Percentiles rank a stretch among this genome's conserved stretches.
phyloP scores from a whole-genome alignment of 2,888 invertebrate species.

The Agapostemon virescens region DNA sequence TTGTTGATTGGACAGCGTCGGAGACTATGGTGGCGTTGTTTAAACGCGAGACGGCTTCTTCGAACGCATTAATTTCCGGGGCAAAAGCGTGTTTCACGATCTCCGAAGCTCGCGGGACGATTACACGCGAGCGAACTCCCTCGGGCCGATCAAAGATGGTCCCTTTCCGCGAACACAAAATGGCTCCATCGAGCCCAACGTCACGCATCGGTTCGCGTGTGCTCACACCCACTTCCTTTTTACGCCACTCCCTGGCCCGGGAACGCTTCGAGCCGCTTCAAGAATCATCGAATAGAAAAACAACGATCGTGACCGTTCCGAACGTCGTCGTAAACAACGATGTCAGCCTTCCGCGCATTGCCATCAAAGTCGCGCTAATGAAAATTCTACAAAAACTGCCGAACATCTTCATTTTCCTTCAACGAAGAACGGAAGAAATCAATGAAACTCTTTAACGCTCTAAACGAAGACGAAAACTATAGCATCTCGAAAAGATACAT shows the following conservation, averaged over 20 bases:
- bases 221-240: slow-evolving; percentile 81
- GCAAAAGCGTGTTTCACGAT: background rate
- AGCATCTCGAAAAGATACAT: too few species aligned
- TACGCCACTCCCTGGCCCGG: slow-evolving; percentile 79
- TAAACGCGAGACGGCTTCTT: background rate
- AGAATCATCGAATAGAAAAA: slow-evolving; percentile 26
- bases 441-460: too few species aligned
- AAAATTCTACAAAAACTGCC: background rate
- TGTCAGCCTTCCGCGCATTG: background rate
- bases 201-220: slow-evolving; percentile 79
- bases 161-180: slow-evolving; percentile 71
- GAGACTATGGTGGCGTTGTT: background rate
- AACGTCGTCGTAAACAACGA: slow-evolving; percentile 5
- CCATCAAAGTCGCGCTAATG: background rate
- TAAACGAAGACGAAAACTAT: too few species aligned
- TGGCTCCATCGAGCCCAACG: slow-evolving; percentile 73
- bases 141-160: slow-evolving; percentile 69
- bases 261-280: slow-evolving; percentile 54
- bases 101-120: background rate
- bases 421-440: background rate
- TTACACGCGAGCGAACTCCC: slow-evolving; percentile 20
- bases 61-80: background rate
- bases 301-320: slow-evolving; percentile 28
- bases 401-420: background rate
- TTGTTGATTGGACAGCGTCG: background rate